These are phyloP conservation scores for Andricus curvator DNA, from an alignment of 2,888 invertebrate species.

Conservation along the genomic window DNA sequence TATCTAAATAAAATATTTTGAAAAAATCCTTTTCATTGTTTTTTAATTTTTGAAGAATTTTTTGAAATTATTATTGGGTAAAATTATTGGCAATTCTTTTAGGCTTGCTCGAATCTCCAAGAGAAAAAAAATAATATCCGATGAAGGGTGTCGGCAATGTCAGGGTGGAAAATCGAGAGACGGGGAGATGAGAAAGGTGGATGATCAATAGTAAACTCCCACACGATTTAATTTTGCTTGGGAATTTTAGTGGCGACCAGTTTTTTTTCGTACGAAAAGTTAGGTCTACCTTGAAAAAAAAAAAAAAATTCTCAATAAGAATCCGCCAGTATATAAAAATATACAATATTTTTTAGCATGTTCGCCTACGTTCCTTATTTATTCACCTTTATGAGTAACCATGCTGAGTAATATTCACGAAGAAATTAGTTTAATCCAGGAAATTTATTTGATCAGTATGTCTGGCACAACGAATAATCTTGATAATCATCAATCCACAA, in stretches of 20 bases:
- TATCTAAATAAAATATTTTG: too few species aligned
- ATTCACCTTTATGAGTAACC: neutral
- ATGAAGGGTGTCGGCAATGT: neutral
- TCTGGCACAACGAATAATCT: neutral
- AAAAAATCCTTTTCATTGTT: too few species aligned
- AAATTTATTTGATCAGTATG: neutral
- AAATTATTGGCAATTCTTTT: neutral
- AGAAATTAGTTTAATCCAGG: neutral
- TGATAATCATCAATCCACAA: neutral
- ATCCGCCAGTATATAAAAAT: neutral
- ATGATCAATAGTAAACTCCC: too few species aligned
- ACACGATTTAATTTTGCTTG: conserved; percentile 46
- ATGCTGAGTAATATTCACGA: neutral
- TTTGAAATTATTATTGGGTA: too few species aligned
- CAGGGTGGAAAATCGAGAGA: neutral
- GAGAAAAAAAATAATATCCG: neutral
- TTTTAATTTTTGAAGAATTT: too few species aligned
- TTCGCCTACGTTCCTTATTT: neutral
- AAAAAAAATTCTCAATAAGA: neutral
- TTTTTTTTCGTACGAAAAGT: neutral
- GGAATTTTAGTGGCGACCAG: conserved; percentile 43
- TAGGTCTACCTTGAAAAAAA: too few species aligned
- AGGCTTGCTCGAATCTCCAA: neutral
- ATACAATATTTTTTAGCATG: neutral
- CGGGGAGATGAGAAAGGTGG: neutral